Percentiles rank a stretch among this genome's conserved stretches.
phyloP scores from a whole-genome alignment of 2,888 invertebrate species.

The Pristionchus entomophagus region DNA sequence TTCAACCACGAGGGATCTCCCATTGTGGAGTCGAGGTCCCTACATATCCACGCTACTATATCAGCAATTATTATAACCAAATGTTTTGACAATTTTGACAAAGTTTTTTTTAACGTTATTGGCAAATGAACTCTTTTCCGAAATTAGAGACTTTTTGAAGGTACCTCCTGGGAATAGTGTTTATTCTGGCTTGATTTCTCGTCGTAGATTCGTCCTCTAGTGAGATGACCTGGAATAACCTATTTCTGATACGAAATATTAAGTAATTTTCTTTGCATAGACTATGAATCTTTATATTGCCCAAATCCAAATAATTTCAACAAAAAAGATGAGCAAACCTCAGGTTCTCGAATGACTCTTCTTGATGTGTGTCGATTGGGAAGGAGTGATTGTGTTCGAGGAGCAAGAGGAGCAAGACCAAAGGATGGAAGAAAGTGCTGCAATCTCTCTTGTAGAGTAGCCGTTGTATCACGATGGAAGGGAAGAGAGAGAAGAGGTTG shows the following conservation, averaged over 20 bases:
- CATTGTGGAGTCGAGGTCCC: background rate
- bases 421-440: background rate
- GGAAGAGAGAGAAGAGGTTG: background rate
- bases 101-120: no score
- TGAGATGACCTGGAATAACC: background rate
- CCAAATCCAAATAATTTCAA: no score
- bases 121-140: no score
- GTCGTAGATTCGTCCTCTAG: background rate
- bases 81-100: no score
- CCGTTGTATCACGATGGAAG: background rate
- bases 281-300: no score
- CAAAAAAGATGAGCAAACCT: background rate
- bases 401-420: no score
- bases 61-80: no score
- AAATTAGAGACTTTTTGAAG: no score
- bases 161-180: background rate
- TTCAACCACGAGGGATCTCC: conserved; percentile 19
- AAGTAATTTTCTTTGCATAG: no score
- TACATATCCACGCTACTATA: no score
- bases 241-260: no score
- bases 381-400: no score
- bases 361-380: background rate
- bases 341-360: background rate
- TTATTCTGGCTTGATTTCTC: background rate
- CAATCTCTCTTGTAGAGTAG: background rate